Evolutionary conservation across 2,888 invertebrate species (phyloP).

Genomic region (Apamea epomidion): DNA sequence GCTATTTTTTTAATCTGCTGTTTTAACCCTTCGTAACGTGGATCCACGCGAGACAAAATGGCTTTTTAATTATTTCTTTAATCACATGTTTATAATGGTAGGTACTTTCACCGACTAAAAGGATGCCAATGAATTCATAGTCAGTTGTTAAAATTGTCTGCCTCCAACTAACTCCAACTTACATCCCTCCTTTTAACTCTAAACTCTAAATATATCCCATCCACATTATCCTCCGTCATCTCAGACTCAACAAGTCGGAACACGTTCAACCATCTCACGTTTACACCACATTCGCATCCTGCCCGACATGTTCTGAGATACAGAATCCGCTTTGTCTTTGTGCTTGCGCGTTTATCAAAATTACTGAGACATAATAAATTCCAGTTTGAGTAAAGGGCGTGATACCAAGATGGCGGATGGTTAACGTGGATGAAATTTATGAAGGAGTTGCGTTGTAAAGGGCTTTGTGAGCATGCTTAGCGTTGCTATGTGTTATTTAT

Average conservation of each 20-base stretch:
- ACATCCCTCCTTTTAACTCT: slow-evolving; percentile 1
- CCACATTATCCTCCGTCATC: neutral
- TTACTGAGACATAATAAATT: slow-evolving; percentile 67
- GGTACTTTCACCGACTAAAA: neutral
- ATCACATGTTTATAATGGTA: neutral
- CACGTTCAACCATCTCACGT: slow-evolving; percentile 42
- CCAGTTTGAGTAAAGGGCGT: slow-evolving; percentile 59
- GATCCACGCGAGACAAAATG: neutral
- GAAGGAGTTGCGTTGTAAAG: slow-evolving; percentile 18
- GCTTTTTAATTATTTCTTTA: neutral
- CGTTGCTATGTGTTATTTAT: slow-evolving; percentile 26
- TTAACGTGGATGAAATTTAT: slow-evolving; percentile 58
- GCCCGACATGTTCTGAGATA: slow-evolving; percentile 48
- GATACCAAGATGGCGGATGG: slow-evolving; percentile 50
- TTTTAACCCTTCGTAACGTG: too few relatives aligned
- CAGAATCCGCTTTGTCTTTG: slow-evolving; percentile 63
- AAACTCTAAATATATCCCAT: slow-evolving; percentile 44
- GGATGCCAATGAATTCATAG: neutral
- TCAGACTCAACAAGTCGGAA: slow-evolving; percentile 53
- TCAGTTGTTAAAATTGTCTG: slow-evolving; percentile 1
- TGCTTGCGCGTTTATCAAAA: slow-evolving; percentile 65
- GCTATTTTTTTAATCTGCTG: neutral
- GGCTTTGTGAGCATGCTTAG: slow-evolving; percentile 44
- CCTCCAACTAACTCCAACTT: neutral
- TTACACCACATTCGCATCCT: slow-evolving; percentile 45